Evolutionary conservation across 2,888 invertebrate species (phyloP).

Genomic region (Phyllotreta striolata): DNA sequence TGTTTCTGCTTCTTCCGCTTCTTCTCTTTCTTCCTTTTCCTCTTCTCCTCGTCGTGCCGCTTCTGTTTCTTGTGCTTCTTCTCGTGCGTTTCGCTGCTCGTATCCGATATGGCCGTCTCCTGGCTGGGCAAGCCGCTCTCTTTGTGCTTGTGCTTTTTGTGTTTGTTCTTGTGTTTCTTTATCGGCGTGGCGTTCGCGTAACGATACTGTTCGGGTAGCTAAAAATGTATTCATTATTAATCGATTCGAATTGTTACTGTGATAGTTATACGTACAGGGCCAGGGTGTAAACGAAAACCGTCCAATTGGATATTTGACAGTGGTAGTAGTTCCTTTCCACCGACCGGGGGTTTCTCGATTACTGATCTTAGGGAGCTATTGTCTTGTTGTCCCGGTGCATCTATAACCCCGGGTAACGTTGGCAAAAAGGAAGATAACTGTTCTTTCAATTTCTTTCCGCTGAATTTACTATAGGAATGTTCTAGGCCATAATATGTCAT

Average conservation of each 20-base stretch:
- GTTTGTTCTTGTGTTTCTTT: slow-evolving; percentile 94
- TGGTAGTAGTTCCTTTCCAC: slow-evolving; percentile 88
- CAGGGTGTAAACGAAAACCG: slow-evolving; percentile 94
- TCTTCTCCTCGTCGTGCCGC: slow-evolving; percentile 90
- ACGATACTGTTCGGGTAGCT: slow-evolving; percentile 94
- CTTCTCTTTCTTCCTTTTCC: slow-evolving; percentile 94
- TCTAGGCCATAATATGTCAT: slow-evolving; percentile 96
- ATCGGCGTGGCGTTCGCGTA: slow-evolving; percentile 91
- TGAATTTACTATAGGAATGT: slow-evolving; percentile 97
- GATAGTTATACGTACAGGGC: slow-evolving; percentile 69
- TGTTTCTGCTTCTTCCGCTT: slow-evolving; percentile 94
- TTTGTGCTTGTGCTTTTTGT: slow-evolving; percentile 94
- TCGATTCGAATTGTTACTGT: background rate
- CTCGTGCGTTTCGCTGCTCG: slow-evolving; percentile 82
- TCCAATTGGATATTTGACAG: slow-evolving; percentile 87
- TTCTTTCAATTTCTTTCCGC: slow-evolving; percentile 94
- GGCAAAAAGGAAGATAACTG: slow-evolving; percentile 95
- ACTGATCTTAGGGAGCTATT: slow-evolving; percentile 91
- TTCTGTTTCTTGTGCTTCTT: slow-evolving; percentile 96
- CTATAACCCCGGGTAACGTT: slow-evolving; percentile 93
- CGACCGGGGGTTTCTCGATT: slow-evolving; percentile 94
- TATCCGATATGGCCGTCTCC: slow-evolving; percentile 74
- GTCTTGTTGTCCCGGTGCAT: slow-evolving; percentile 87
- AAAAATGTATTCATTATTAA: slow-evolving; percentile 47
- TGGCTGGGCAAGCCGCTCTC: slow-evolving; percentile 81